Conservation (phyloP, 2,113 vertebrate genomes). For the Chiloscyllium plagiosum region DNA sequence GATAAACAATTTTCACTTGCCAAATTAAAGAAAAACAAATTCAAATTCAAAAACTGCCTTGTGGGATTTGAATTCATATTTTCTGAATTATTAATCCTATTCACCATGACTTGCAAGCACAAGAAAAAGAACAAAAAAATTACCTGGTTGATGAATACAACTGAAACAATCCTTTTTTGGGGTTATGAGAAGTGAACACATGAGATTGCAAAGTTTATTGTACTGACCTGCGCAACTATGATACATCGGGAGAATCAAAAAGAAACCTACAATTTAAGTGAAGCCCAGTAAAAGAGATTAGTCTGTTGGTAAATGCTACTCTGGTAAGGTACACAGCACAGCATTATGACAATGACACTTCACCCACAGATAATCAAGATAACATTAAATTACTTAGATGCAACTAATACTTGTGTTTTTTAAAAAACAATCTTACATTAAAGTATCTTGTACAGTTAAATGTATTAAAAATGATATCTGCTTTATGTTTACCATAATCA, state of each 20-base stretch:
- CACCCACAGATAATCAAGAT: not conserved
- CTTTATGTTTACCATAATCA: not conserved
- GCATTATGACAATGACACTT: conserved; percentile 19
- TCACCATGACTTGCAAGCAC: not conserved
- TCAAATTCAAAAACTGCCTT: not conserved
- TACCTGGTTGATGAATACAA: not conserved
- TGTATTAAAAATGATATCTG: conserved; percentile 6
- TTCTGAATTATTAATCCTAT: not conserved
- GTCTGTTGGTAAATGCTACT: conserved; percentile 26
- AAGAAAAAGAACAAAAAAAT: not conserved
- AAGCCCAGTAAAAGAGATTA: conserved; percentile 15
- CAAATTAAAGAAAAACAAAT: conserved; percentile 5
- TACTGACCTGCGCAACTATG: conserved; percentile 22
- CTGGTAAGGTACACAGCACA: conserved; percentile 19
- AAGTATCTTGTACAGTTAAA: conserved; percentile 34
- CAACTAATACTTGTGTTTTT: conserved; percentile 19
- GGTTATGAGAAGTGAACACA: conserved; percentile 15
- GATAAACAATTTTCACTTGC: not conserved
- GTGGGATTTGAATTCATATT: not conserved
- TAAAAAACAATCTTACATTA: conserved; percentile 30
- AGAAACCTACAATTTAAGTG: conserved; percentile 28
- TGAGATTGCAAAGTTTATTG: conserved; percentile 35
- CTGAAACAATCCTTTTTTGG: not conserved
- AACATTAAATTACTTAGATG: conserved; percentile 32
- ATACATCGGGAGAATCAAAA: not conserved